Conservation (phyloP, 1,140 invertebrate species). For the Solenopsis fugax region DNA sequence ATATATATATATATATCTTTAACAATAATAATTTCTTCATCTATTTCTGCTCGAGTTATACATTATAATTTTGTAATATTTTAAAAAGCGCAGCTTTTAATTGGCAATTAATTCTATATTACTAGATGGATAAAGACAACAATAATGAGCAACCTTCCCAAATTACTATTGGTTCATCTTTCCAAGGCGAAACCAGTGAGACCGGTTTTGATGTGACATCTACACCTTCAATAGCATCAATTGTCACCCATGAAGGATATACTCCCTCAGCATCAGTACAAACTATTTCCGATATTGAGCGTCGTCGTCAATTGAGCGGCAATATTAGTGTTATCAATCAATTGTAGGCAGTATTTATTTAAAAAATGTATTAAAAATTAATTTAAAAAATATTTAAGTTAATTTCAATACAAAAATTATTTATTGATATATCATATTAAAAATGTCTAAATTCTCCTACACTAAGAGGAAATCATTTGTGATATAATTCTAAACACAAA, state of each 20-base stretch:
- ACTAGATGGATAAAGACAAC: constrained; percentile 6
- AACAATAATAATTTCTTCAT: background rate
- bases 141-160: background rate
- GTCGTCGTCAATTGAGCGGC: constrained; percentile 28
- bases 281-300: constrained; percentile 6
- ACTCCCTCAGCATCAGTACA: background rate
- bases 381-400: background rate
- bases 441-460: background rate
- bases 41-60: background rate
- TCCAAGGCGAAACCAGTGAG: background rate
- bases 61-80: constrained; percentile 7
- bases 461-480: background rate
- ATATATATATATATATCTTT: background rate
- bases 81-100: background rate
- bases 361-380: background rate
- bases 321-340: constrained; percentile 64
- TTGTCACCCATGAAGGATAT: background rate
- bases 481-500: background rate
- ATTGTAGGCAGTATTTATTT: constrained; percentile 54
- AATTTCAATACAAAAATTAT: background rate
- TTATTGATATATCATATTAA: background rate
- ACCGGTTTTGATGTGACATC: background rate
- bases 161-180: background rate
- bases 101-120: background rate
- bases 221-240: background rate